These are phyloP conservation scores for Tiliacea citrago DNA, from an alignment of 2,888 invertebrate genomes.

Conservation along the genomic window DNA sequence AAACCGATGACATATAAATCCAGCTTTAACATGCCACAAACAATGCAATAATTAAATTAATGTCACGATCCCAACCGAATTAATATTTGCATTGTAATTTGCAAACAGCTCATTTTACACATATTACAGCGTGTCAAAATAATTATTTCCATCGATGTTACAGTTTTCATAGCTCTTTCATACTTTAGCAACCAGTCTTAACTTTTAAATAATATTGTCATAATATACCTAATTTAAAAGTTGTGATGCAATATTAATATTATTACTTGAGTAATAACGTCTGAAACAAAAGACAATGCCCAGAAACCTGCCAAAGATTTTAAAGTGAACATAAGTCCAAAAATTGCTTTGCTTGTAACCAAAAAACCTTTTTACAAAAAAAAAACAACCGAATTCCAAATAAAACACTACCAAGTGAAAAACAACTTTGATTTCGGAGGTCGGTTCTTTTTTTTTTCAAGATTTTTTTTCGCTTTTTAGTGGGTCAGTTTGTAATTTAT, in stretches of 20 bases:
- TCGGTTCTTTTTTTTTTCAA: too few species aligned
- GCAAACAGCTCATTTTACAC: conserved; percentile 9
- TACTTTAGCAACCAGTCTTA: background rate
- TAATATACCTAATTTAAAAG: background rate
- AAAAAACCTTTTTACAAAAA: background rate
- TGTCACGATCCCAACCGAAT: conserved; percentile 19
- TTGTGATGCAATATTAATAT: background rate
- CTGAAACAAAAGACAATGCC: background rate
- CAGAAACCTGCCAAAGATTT: background rate
- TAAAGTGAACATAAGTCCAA: background rate
- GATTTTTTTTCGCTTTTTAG: too few species aligned
- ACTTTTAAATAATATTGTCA: background rate
- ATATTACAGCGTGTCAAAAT: conserved; percentile 6
- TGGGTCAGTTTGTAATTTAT: too few species aligned
- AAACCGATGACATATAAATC: conserved; percentile 20
- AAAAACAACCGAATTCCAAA: too few species aligned
- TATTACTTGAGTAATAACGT: background rate
- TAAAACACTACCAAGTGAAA: too few species aligned
- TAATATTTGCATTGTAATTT: conserved; percentile 32
- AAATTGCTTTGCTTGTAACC: background rate
- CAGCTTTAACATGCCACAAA: conserved; percentile 23
- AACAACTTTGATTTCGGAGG: too few species aligned
- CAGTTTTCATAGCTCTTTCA: background rate
- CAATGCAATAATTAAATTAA: conserved; percentile 28
- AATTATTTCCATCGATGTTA: background rate